Percentiles rank a stretch among this genome's conserved stretches.
phyloP scores from a whole-genome alignment of 2,113 vertebrate genomes.

The Acrocephalus arundinaceus region DNA sequence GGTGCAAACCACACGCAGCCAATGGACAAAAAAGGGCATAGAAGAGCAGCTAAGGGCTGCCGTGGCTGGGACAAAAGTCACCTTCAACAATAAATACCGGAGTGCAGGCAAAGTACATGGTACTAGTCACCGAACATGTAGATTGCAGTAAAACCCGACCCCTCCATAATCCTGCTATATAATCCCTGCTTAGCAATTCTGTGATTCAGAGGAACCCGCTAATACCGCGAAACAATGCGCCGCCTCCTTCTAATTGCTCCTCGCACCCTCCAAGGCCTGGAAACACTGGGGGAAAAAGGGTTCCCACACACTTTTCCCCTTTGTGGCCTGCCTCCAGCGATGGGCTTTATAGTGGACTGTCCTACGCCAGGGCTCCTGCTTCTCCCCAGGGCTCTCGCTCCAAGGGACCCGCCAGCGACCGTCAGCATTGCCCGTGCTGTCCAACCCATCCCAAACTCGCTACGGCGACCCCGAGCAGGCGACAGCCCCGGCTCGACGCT shows the following conservation, averaged over 20 bases:
- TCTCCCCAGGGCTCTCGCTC: neutral
- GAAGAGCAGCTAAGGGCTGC: neutral
- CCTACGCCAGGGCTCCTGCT: neutral
- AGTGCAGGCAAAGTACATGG: slow-evolving; percentile 39
- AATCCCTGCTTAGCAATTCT: neutral
- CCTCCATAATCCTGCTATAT: neutral
- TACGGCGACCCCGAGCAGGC: neutral
- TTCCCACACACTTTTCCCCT: neutral
- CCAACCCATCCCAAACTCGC: neutral
- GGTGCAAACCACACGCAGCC: neutral
- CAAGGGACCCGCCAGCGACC: neutral
- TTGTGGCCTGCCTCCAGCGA: neutral
- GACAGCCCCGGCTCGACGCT: neutral
- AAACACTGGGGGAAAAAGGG: rapidly evolving
- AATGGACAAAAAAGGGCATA: neutral
- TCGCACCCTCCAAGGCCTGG: neutral
- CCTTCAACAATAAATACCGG: neutral
- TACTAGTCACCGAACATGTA: neutral
- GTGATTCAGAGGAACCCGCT: neutral
- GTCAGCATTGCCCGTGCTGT: neutral
- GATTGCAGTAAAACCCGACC: neutral
- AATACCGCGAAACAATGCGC: neutral
- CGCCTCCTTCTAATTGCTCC: neutral
- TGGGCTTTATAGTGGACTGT: neutral
- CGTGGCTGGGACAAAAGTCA: slow-evolving; percentile 43